phyloP scores from a whole-genome alignment of 2,888 invertebrate genomes.

The Onthophagus sagittarius region DNA sequence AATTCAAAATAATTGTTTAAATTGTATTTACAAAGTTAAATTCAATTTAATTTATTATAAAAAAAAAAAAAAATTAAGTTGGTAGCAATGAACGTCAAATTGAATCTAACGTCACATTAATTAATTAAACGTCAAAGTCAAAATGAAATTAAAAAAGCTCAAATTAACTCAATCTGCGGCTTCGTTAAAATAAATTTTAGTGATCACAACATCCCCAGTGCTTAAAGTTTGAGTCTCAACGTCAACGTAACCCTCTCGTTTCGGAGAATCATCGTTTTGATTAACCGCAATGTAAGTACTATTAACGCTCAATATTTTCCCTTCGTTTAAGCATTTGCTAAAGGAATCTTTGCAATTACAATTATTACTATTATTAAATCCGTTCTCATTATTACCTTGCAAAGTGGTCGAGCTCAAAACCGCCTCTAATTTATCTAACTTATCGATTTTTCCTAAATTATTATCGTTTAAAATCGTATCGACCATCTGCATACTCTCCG shows the following conservation, averaged over 20 bases:
- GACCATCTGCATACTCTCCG: conserved; percentile 87
- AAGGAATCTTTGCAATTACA: conserved; percentile 49
- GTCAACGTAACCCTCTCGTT: conserved; percentile 52
- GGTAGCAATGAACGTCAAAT: too few relatives aligned
- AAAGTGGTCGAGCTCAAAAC: conserved; percentile 77
- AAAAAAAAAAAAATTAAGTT: too few relatives aligned
- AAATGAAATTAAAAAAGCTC: conserved; percentile 14
- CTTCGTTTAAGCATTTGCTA: conserved; percentile 32
- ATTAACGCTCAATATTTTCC: conserved; percentile 42
- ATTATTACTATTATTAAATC: conserved; percentile 37
- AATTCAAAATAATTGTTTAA: too few relatives aligned
- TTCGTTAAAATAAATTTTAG: conserved; percentile 63
- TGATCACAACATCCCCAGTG: conserved; percentile 89
- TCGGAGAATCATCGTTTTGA: conserved; percentile 33
- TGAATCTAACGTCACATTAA: too few relatives aligned
- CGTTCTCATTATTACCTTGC: conserved; percentile 48
- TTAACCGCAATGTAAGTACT: conserved; percentile 35
- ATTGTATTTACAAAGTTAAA: too few relatives aligned
- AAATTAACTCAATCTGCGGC: conserved; percentile 21
- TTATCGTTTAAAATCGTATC: conserved; percentile 79
- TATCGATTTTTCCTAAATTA: conserved; percentile 79
- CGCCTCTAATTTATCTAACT: conserved; percentile 82
- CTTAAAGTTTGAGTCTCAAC: conserved; percentile 80
- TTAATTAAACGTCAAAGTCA: too few relatives aligned
- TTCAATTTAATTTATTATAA: too few relatives aligned